These are phyloP conservation scores for Mormyrus iriodes DNA, from an alignment of 2,113 vertebrate genomes.

Conservation along the genomic window DNA sequence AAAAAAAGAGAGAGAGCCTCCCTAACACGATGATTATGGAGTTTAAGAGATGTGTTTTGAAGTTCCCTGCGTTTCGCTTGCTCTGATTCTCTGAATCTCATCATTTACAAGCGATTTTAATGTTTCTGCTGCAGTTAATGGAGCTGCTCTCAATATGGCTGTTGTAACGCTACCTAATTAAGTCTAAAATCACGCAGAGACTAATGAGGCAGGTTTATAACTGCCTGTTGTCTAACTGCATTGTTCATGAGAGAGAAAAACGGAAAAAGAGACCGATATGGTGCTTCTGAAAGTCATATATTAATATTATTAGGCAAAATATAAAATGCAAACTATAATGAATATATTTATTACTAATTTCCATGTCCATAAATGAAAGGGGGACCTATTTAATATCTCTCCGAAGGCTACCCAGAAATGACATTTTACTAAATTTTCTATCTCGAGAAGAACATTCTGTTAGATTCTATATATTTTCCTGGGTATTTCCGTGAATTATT, in stretches of 20 bases:
- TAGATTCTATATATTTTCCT: not conserved
- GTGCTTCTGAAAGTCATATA: not conserved
- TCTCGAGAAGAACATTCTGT: not conserved
- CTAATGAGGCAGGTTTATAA: slow-evolving; percentile 13
- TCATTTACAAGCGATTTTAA: not conserved
- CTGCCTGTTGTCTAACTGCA: not conserved
- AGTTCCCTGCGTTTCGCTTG: not conserved
- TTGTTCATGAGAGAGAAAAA: not conserved
- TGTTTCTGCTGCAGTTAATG: not conserved
- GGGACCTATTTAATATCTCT: not conserved
- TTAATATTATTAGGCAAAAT: slow-evolving; percentile 2
- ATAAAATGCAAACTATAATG: not conserved
- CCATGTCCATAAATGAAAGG: not conserved
- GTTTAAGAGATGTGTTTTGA: not conserved
- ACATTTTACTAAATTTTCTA: not conserved
- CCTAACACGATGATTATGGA: not conserved
- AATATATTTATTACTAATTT: slow-evolving; percentile 3
- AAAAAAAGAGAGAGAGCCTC: not conserved
- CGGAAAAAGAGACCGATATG: not conserved
- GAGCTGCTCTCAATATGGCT: not conserved
- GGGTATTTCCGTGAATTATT: not conserved
- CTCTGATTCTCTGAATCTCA: not conserved
- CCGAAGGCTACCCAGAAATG: not conserved
- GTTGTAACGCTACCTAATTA: not conserved
- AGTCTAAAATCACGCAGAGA: slow-evolving; percentile 7